Base-by-base conservation (phyloP, 2,888 invertebrate species). In the Torymus tubicola region DNA sequence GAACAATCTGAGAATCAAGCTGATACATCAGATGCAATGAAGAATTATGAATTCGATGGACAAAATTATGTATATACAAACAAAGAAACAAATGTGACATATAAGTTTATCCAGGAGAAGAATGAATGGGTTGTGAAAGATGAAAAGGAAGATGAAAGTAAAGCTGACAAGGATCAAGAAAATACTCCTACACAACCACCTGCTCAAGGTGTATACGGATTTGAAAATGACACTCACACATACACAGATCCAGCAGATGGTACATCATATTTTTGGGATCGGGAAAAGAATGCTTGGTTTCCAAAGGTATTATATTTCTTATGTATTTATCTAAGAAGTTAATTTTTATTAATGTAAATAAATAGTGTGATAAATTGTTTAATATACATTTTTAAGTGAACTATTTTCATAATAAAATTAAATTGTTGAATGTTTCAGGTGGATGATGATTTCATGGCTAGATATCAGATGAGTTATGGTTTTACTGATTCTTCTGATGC, bases 391-490 rank as follows among this genome's bases (percentile, higher is more conserved):
- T 42, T 1, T 42, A 8, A 42, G 42, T 42, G 8, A 42, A 42
- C 10, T 42, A 42, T 42, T 42, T 42, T 42, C 42, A 42, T 42
- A 42, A 42, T 42, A 42, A 42, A 42, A 42, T 42, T 42, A 42
- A 42, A 42, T 42, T 42, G 8, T 42, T 42, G 8, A 42, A 60
- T 11, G 57, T 86, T 89, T 8, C 88, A 94, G 93, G 94, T 99
- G 82, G 97, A 98, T 92, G 98, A 98, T 87, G 97, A 99, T 86
- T 99, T 99, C 88, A 94, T 99, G 92, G 99, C 99, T 0, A 93
- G 93, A 78, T 99, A 99, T 92, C 98, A 99, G 92, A 96, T 99
- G 94, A 97, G 93, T 87, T 99, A 99, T 91, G 97, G 97, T 4
- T 96, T 97, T 90, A 92, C 94, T 65, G 95, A 96, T 86, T 82